Conservation (phyloP, 53 echinoderm and acorn worm species). For the Astropecten irregularis region DNA sequence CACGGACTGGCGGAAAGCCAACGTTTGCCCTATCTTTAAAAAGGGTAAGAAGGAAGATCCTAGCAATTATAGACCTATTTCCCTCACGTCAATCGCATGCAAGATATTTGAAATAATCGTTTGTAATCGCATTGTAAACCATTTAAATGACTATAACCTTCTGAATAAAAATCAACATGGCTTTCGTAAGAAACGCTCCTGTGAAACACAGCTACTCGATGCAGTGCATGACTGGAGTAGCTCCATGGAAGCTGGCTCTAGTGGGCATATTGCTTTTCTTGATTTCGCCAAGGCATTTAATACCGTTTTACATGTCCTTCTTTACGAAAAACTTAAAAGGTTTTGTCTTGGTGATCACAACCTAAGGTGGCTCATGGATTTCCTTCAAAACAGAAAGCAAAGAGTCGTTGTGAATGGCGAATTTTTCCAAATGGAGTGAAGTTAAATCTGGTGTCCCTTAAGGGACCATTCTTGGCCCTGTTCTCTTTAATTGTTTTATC, state of each 20-base stretch:
- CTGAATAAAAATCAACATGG: slow-evolving; percentile 1
- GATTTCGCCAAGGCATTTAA: slow-evolving; percentile 23
- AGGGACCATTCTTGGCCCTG: slow-evolving; percentile 10
- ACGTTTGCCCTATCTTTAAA: not conserved
- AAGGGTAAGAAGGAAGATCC: not conserved
- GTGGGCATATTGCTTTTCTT: not conserved
- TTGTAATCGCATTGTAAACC: not conserved
- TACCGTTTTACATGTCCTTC: not conserved
- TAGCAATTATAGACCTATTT: not conserved
- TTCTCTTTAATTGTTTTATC: slow-evolving; percentile 21
- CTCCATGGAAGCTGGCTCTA: not conserved
- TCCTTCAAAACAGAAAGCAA: not conserved
- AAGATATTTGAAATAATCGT: slow-evolving; percentile 24
- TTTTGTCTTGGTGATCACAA: not conserved
- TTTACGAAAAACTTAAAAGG: not conserved
- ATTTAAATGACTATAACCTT: too few species aligned
- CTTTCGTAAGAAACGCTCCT: slow-evolving; percentile 1
- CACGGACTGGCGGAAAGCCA: not conserved
- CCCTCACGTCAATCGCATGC: not conserved
- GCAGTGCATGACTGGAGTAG: not conserved
- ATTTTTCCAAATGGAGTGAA: not conserved
- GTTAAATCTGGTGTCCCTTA: slow-evolving; percentile 14
- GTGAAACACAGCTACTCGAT: not conserved
- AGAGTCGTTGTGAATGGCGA: not conserved
- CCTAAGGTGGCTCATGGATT: not conserved